Evolutionary conservation across 1,140 invertebrate species (phyloP), one percentile per base, ranked within the genome.

Genomic region (Sitobion miscanthi): DNA sequence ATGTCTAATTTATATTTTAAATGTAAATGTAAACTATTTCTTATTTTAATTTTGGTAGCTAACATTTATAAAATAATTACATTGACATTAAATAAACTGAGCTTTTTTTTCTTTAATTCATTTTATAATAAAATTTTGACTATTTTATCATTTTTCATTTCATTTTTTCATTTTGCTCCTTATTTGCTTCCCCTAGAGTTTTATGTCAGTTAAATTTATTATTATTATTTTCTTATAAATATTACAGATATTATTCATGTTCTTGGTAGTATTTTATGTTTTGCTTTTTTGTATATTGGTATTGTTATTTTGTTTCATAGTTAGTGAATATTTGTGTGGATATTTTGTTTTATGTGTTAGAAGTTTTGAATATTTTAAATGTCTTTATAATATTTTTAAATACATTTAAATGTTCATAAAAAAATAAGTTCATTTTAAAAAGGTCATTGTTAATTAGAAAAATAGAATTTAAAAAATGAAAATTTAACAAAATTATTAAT

Each of bases 81-180:
- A 52, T 88, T 87, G 20, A 88, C 30, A 54, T 88, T 35, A 35
- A 35, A 23, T 88, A 88, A 54, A 88, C 25, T 35, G 6, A 87
- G 45, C 25, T 87, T n/a, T 49, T 87, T 88, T 89, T 52, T 52
- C 3, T 57, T 42, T 42, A 42, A 17, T 89, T 35, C 25, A 42
- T 89, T 54, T 89, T 89, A 20, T 89, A 89, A 89, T 89, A 89
- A 90, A 57, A 89, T 42, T 5, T 42, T 62, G 6, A 90, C 38
- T 89, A 35, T 90, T 90, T 90, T 90, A 30, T 88, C 23, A 52
- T 88, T 5, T 54, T 8, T 88, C 23, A 21, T 88, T 52, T 89
- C 2, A 38, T 35, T 90, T 62, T 62, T 89, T 38, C n/a, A 57
- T 54, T 89, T 42, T 90, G 54, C 52, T 90, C 57, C 35, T 35